Conservation (phyloP, 2,797 vertebrate species). For the Dromococcyx pavoninus region DNA sequence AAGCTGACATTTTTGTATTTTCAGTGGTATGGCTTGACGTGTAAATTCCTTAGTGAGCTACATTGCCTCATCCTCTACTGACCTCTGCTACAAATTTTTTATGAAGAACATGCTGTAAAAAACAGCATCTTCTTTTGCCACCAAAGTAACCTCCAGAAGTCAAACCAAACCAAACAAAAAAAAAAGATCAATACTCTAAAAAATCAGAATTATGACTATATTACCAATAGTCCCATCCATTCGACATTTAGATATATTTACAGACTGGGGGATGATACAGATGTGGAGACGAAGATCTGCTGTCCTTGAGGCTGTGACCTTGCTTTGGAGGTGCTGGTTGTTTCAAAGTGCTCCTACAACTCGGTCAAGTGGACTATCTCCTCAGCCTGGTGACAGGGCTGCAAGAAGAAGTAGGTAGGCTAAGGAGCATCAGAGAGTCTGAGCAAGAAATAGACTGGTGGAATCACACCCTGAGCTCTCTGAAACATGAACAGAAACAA, state of each 20-base stretch:
- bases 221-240: background rate
- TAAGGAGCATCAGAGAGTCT: no score
- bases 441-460: no score
- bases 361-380: no score
- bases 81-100: background rate
- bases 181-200: background rate
- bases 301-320: background rate
- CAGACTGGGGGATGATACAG: background rate
- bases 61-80: background rate
- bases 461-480: no score
- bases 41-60: background rate
- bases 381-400: no score
- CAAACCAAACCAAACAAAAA: background rate
- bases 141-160: background rate
- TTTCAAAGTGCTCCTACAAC: background rate
- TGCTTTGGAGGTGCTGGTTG: background rate
- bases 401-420: no score
- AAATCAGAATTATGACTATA: background rate
- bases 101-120: background rate
- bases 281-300: background rate
- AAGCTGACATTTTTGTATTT: background rate
- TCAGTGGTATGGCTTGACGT: background rate
- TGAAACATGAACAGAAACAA: no score
- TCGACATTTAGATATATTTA: background rate
- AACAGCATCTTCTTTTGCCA: background rate